Conservation (phyloP, 2,113 vertebrate species). For the Xiphophorus hellerii region DNA sequence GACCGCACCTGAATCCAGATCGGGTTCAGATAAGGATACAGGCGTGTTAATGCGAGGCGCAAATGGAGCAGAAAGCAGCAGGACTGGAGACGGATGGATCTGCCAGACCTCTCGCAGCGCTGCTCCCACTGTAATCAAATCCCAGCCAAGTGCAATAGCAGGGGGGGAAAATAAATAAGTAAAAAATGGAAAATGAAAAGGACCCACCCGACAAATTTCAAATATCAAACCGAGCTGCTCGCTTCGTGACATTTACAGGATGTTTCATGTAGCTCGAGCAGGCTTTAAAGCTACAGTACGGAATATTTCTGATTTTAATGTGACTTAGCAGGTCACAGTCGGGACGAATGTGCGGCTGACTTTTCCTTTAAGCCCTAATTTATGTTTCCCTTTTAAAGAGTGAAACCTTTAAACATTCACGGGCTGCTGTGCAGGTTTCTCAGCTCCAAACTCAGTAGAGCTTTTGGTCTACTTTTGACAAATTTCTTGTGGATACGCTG, state of each 20-base stretch:
- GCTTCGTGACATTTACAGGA: not conserved
- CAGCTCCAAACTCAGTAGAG: not conserved
- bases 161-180: not conserved
- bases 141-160: slow-evolving; percentile 8
- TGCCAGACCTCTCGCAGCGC: not conserved
- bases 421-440: not conserved
- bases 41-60: not conserved
- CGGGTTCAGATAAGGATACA: not conserved
- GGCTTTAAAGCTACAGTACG: not conserved
- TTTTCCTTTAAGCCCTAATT: not conserved
- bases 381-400: slow-evolving; percentile 39
- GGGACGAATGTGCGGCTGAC: not conserved
- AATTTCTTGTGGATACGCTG: not conserved
- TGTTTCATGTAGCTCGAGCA: not conserved
- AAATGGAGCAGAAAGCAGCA: slow-evolving; percentile 20
- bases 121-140: slow-evolving; percentile 5
- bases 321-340: slow-evolving; percentile 1
- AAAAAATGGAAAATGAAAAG: not conserved
- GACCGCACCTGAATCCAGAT: not conserved
- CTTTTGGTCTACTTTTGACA: not conserved
- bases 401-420: slow-evolving; percentile 24
- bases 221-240: not conserved
- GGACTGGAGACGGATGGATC: slow-evolving; percentile 16
- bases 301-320: not conserved
- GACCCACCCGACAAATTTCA: not conserved